Evolutionary conservation across 2,797 vertebrate species (phyloP), one percentile per base, ranked within the genome.

Genomic region (Phoxinus dragarum): DNA sequence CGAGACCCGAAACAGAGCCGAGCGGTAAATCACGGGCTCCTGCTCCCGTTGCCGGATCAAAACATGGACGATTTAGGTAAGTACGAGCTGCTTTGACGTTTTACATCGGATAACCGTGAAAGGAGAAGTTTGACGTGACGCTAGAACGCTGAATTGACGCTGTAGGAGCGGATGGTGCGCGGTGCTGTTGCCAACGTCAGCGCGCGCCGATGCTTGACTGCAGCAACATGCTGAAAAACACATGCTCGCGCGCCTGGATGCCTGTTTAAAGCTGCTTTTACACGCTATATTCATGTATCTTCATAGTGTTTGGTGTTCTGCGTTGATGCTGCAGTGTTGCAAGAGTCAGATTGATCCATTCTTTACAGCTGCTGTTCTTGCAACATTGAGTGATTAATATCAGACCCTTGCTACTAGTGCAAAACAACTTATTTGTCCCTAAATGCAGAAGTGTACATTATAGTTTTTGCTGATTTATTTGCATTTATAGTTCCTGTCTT

Each of bases 1-100:
- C 72, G 82, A 84, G 49, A 86, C 44, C 74, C 86, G 83, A 88
- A 84, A 87, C 90, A 84, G 89, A 49, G 88, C 64, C 81, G 86
- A 84, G 87, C 83, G 44, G 82, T 7, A 52, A 81, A 90, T 73
- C 89, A 88, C 90, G 87, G 89, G 88, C 90, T 88, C 85, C 89
- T 89, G 89, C 85, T 64, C 69, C 85, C 85, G 34, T 59, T 80
- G n/a, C 74, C 76, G 90, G 88, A 87, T 82, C 89, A 88, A 91
- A 94, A 91, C 93, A 96, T 96, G 95, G 95, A 95, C 90, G 94
- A 96, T 93, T 92, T 96, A 90, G 95, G 95, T 95, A 91, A 93
- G 93, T 93, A 6, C 4, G 47, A 44, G 12, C 27, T 14, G 8
- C 47, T 75, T 36, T 36, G 27, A 38, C 81, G 14, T 19, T 66